phyloP scores from a whole-genome alignment of 1,140 invertebrate species.

The Stegodyphus mimosarum region DNA sequence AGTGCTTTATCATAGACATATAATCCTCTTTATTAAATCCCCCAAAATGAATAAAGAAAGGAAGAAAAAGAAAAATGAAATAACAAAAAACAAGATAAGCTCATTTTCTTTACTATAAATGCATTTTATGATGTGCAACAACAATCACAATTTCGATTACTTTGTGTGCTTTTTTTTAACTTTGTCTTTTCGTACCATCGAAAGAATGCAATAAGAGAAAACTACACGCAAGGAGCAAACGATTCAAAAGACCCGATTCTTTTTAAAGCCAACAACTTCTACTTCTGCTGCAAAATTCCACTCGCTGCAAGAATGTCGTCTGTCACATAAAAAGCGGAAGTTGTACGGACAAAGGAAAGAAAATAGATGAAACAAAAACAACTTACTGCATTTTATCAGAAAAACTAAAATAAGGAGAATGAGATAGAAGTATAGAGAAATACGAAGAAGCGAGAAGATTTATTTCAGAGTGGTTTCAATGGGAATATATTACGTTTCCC shows the following conservation, averaged over 20 bases:
- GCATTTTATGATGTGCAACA: too few species aligned
- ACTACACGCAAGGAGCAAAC: neutral
- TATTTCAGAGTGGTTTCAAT: slow-evolving; percentile 8
- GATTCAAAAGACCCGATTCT: slow-evolving; percentile 6
- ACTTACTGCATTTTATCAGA: neutral
- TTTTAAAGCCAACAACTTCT: slow-evolving; percentile 26
- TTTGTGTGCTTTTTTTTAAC: too few species aligned
- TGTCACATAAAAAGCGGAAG: neutral
- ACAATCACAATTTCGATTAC: too few species aligned
- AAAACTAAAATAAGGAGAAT: neutral
- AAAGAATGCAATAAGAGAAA: slow-evolving; percentile 28
- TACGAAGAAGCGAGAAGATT: too few species aligned
- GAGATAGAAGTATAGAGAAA: neutral
- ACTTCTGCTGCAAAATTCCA: slow-evolving; percentile 9
- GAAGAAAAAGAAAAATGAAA: too few species aligned
- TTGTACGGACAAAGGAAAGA: neutral
- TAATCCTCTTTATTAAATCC: too few species aligned
- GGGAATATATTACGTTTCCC: slow-evolving; percentile 26
- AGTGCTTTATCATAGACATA: too few species aligned
- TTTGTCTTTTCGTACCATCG: too few species aligned
- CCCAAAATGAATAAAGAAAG: too few species aligned
- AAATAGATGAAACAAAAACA: neutral
- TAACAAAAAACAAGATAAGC: too few species aligned
- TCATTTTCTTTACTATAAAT: too few species aligned
- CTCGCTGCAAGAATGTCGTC: slow-evolving; percentile 12